Base-by-base conservation (phyloP, 23 tunicate species). In the Trididemnum clinides region DNA sequence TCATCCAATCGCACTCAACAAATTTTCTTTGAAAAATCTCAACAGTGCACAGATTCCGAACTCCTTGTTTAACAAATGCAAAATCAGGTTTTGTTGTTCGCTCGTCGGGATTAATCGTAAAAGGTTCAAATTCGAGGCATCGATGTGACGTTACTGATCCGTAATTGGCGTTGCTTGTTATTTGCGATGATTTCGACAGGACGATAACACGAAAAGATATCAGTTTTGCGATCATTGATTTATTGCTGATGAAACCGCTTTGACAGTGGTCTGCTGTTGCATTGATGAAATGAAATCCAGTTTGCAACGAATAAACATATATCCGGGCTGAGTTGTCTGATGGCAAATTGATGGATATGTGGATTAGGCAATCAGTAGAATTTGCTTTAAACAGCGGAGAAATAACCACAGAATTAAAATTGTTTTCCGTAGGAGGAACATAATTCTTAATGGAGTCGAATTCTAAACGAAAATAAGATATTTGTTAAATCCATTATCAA, bases 1-100 rank as follows among this genome's bases (percentile, higher is more conserved):
- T 64, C 65, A 34, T 49, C 90, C 90, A 86, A 49, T 75, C 78
- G 35, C 90, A 86, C 6, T 77, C 76, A 12, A 77, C 65, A 1
- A 50, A 15, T 2, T 36, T 28, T 18, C 31, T 30, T 50, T 77
- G 37, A 66, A 31, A 12, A 33, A 77, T 77, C 33, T 86, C 90
- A 18, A 64, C 30, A 1, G 90, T 30, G 44, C 90, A 86, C 26
- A 77, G n/a, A 38, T 64, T 75, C 28, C 78, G 64, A 2, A 29
- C 28, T 15, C 87, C 78, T 33, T 6, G 34, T 3, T 21, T 21
- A 22, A 83, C 64, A 18, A 4, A 1, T 4, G 35, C n/a, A 28
- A 83, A 83, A 10, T 66, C 1, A 20, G 87, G 87, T 1, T 34
- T 22, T 27, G 77, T 7, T 57, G 76, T 77, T 27, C 30, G 77